Percentiles rank a stretch among this genome's conserved stretches.
Evolutionary conservation across 2,113 vertebrate species (phyloP).

Genomic region (Charina bottae): DNA sequence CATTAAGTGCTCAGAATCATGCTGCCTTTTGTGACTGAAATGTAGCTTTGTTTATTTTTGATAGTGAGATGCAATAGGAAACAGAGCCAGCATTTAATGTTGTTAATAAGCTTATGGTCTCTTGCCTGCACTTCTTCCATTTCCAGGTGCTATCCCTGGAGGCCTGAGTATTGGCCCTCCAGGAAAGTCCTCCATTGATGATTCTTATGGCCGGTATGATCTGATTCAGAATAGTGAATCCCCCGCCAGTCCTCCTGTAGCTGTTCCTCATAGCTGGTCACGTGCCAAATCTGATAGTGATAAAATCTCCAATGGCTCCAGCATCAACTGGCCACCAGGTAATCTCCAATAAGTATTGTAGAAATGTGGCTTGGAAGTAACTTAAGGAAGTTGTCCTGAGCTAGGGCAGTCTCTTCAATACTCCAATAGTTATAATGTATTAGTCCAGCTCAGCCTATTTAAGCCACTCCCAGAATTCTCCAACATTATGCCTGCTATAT

Average conservation of each 20-base stretch:
- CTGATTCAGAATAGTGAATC: conserved; percentile 91
- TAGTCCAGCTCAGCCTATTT: background rate
- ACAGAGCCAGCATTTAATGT: background rate
- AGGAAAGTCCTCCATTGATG: conserved; percentile 90
- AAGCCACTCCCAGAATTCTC: too few relatives aligned
- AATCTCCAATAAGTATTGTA: conserved; percentile 27
- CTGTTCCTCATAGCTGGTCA: conserved; percentile 94
- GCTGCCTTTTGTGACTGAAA: background rate
- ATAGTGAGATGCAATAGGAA: background rate
- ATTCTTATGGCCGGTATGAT: conserved; percentile 94
- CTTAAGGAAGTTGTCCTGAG: background rate
- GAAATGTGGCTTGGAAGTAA: background rate
- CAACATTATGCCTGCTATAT: too few relatives aligned
- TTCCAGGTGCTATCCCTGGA: conserved; percentile 90
- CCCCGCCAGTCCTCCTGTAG: conserved; percentile 88
- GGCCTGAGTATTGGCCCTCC: conserved; percentile 88
- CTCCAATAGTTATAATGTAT: background rate
- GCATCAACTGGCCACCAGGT: conserved; percentile 99
- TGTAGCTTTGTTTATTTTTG: conserved; percentile 6
- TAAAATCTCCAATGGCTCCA: conserved; percentile 95
- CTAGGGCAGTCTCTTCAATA: background rate
- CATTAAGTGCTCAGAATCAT: background rate
- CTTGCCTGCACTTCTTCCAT: background rate
- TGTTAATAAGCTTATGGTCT: background rate
- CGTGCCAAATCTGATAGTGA: conserved; percentile 93